Percentiles rank a stretch among this genome's conserved stretches.
Conservation (phyloP, 2,113 vertebrate species). For the Porphyrio hochstetteri region DNA sequence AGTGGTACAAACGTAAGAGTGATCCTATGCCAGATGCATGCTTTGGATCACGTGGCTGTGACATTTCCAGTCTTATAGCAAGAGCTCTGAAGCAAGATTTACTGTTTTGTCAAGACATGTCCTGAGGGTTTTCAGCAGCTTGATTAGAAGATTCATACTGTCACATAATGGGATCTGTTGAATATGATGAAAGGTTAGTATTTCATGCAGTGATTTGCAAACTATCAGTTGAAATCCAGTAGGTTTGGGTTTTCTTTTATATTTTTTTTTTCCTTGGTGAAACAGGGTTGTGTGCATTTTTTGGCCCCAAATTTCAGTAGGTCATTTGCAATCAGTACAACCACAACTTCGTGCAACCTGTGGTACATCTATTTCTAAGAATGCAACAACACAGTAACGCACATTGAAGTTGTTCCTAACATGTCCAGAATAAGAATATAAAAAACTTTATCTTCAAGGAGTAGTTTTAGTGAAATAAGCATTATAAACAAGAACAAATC, state of each 20-base stretch:
- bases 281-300: not conserved
- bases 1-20: not conserved
- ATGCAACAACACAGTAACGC: not conserved
- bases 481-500: not conserved
- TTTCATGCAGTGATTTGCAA: conserved; percentile 36
- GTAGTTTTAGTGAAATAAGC: not conserved
- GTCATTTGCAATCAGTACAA: not conserved
- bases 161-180: conserved; percentile 5
- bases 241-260: not conserved
- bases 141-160: conserved; percentile 52
- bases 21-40: not conserved
- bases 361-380: not conserved
- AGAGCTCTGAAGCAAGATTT: conserved; percentile 24
- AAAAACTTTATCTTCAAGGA: not conserved
- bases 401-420: not conserved
- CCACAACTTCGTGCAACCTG: not conserved
- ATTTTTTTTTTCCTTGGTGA: accelerated
- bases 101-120: not conserved
- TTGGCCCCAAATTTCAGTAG: not conserved
- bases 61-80: not conserved
- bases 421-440: not conserved
- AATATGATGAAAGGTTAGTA: conserved; percentile 33
- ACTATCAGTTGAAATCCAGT: not conserved
- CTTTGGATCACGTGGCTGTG: not conserved
- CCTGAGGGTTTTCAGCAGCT: conserved; percentile 17